Base-by-base conservation (phyloP, 92 coral and sea anemone genomes). In the Palythoa grandis region DNA sequence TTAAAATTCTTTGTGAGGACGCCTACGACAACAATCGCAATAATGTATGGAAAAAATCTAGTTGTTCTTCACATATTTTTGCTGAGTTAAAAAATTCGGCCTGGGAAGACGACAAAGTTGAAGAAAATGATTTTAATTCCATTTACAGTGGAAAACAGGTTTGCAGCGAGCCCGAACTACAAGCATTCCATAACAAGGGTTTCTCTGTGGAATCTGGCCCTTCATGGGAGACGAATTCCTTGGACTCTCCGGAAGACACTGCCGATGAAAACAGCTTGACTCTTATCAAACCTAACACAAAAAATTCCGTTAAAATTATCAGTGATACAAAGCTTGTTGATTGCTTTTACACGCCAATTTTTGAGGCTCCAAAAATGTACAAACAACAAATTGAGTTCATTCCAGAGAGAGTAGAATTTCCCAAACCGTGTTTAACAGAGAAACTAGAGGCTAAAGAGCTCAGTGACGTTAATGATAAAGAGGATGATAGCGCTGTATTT, bases 1-100 rank as follows among this genome's bases (percentile, higher is more conserved):
- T 80, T 80, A 40, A 48, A 43, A 48, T 43, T 40, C 85, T 80
- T 80, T 80, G 85, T 65, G 47, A 65, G 40, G 37, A 67, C 13
- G 66, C 0, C 20, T 73, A 20, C 58, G n/a, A 43, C 72, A 43
- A 80, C 39, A 43, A 80, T 15, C 13, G 52, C 56, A 52, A 52
- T 22, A 24, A 66, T 65, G 22, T 24, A 10, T 63, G 61, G 73
- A 52, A 24, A 19, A 43, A 66, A 80, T 23, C 47, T 50, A 80
- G 53, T 54, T 76, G 39, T 29, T 47, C 85, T 7, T 65, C 85
- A 24, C 60, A 39, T 66, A 11, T 2, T 11, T 67, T 70, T 40
- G 29, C 11, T 48, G 74, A 24, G 12, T 53, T 80, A 22, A 80
- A 80, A 43, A 35, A 48, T 80, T 52, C 40, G 54, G 20, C 53